These are phyloP conservation scores for Corythucha ciliata DNA, from an alignment of 2,888 invertebrate species.

Conservation along the genomic window DNA sequence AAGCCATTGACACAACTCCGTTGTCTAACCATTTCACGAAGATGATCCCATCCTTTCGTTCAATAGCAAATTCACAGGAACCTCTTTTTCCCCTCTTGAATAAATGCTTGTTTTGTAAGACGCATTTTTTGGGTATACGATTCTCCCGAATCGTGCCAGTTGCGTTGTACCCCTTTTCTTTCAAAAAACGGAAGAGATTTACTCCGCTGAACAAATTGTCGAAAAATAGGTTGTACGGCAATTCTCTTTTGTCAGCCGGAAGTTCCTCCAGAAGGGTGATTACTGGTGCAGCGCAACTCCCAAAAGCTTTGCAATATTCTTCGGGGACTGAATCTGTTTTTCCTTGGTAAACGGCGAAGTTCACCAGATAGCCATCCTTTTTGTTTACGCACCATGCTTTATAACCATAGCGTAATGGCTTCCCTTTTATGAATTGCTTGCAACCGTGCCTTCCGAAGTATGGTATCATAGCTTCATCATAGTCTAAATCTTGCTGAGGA, in stretches of 20 bases:
- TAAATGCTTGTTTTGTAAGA: too few species aligned
- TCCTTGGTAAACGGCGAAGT: background rate
- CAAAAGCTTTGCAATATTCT: background rate
- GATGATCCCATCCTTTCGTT: too few species aligned
- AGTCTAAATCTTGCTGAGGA: background rate
- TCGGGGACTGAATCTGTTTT: background rate
- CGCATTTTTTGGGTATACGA: too few species aligned
- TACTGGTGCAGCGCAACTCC: background rate
- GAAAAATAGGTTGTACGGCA: background rate
- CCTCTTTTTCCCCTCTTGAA: too few species aligned
- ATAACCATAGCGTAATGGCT: background rate
- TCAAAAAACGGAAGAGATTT: background rate
- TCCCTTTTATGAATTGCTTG: conserved; percentile 2
- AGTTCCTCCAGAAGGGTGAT: too few species aligned
- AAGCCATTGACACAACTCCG: too few species aligned
- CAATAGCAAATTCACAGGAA: too few species aligned
- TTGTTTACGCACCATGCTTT: background rate
- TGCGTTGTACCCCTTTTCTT: background rate
- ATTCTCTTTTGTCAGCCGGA: too few species aligned
- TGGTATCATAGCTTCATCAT: conserved; percentile 4
- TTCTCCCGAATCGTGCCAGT: too few species aligned
- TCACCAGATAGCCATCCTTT: background rate
- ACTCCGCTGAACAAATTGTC: conserved; percentile 1
- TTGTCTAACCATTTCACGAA: too few species aligned
- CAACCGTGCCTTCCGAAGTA: background rate